Conservation (phyloP, 2,113 vertebrate species). For the Xyrauchen texanus region DNA sequence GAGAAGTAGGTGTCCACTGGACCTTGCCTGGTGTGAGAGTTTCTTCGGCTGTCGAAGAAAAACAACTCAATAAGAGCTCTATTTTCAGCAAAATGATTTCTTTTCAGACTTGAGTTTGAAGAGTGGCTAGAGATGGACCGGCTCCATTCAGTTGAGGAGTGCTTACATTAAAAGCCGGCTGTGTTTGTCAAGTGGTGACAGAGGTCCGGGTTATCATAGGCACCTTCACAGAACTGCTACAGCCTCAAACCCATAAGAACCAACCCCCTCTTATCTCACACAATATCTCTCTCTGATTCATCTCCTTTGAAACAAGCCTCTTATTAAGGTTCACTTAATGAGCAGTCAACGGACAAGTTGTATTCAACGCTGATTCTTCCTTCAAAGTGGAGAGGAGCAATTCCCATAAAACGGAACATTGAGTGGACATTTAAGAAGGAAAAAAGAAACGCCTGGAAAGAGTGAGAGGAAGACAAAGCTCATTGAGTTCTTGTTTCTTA, state of each 20-base stretch:
- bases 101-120: slow-evolving; percentile 52
- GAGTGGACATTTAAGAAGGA: slow-evolving; percentile 62
- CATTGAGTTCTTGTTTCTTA: slow-evolving; percentile 43
- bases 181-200: slow-evolving; percentile 68
- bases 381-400: slow-evolving; percentile 61
- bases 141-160: slow-evolving; percentile 50
- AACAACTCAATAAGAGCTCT: slow-evolving; percentile 50
- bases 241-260: slow-evolving; percentile 57
- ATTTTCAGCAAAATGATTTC: slow-evolving; percentile 36
- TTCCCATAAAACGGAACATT: slow-evolving; percentile 51
- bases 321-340: slow-evolving; percentile 61
- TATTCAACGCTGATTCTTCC: slow-evolving; percentile 54
- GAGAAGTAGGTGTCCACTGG: slow-evolving; percentile 91
- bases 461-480: slow-evolving; percentile 8
- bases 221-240: slow-evolving; percentile 66
- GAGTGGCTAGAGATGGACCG: slow-evolving; percentile 40
- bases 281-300: slow-evolving; percentile 53
- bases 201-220: slow-evolving; percentile 53
- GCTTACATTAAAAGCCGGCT: slow-evolving; percentile 63
- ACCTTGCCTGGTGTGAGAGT: slow-evolving; percentile 79
- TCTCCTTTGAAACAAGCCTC: slow-evolving; percentile 59
- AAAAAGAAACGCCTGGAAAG: slow-evolving; percentile 49
- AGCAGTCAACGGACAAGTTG: slow-evolving; percentile 58
- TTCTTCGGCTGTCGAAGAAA: slow-evolving; percentile 75
- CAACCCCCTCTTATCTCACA: slow-evolving; percentile 66